phyloP scores from a whole-genome alignment of 2,888 invertebrate species.

The Nasonia oneida region DNA sequence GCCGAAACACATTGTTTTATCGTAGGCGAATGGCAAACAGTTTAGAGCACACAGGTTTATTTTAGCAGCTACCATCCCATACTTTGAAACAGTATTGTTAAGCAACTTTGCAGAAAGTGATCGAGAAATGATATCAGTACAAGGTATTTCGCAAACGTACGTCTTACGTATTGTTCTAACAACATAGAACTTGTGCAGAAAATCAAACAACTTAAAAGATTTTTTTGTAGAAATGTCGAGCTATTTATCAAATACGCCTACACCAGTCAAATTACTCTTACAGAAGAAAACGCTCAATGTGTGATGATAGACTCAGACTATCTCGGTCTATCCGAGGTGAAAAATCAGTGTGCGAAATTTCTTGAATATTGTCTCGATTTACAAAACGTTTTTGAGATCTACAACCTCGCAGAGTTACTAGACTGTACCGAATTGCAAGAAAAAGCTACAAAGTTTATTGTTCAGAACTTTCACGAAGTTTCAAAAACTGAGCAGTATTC shows the following conservation, averaged over 20 bases:
- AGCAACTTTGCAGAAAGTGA: not conserved
- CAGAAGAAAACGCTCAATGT: not conserved
- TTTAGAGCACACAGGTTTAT: not conserved
- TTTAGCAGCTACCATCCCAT: not conserved
- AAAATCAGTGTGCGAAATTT: not conserved
- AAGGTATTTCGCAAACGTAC: constrained; percentile 11
- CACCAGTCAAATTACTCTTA: not conserved
- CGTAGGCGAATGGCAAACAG: not conserved
- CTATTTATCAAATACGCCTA: constrained; percentile 5
- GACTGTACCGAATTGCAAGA: not conserved
- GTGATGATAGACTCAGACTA: not conserved
- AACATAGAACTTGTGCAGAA: not conserved
- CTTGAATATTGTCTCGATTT: not conserved
- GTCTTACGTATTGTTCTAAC: not conserved
- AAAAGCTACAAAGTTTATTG: not conserved
- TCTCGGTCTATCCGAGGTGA: not conserved
- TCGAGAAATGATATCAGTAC: not conserved
- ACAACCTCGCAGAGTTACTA: not conserved
- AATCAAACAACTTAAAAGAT: not conserved
- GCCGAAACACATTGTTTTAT: not conserved
- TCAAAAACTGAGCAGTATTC: constrained; percentile 1
- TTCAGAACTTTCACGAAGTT: not conserved
- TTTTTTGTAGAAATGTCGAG: not conserved
- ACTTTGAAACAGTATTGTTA: not conserved
- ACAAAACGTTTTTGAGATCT: not conserved